Evolutionary conservation across 1,140 invertebrate genomes (phyloP).

Genomic region (Cydia pomonella): DNA sequence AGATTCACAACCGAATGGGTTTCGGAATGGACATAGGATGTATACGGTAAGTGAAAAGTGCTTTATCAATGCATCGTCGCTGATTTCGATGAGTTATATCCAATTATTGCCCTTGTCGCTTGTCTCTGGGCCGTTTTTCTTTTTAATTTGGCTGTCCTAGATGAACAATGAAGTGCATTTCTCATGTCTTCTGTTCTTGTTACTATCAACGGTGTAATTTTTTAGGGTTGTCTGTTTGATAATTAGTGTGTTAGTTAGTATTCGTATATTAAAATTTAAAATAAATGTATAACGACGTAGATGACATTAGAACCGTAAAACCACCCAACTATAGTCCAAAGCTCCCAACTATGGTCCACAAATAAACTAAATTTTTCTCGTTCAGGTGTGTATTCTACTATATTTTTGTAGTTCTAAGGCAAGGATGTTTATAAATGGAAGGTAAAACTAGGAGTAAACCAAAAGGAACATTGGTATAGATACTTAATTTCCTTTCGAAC

Average conservation of each 20-base stretch:
- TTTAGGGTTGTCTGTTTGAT: background rate
- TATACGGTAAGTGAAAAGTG: constrained; percentile 71
- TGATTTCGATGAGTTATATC: constrained; percentile 77
- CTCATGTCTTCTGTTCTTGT: constrained; percentile 4
- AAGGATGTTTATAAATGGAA: too few relatives aligned
- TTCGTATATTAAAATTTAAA: background rate
- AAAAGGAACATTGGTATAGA: too few relatives aligned
- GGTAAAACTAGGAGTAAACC: too few relatives aligned
- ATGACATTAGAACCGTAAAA: too few relatives aligned
- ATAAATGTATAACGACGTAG: too few relatives aligned
- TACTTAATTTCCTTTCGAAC: too few relatives aligned
- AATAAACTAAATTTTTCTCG: too few relatives aligned
- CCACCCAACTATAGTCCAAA: too few relatives aligned
- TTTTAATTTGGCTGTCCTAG: constrained; percentile 58
- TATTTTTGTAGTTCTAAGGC: too few relatives aligned
- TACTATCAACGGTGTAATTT: constrained; percentile 3
- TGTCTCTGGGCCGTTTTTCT: constrained; percentile 71
- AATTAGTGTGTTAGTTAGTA: background rate
- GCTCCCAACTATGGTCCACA: too few relatives aligned
- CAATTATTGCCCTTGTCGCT: constrained; percentile 75
- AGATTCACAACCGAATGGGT: background rate
- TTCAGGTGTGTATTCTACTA: too few relatives aligned
- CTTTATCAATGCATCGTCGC: constrained; percentile 79
- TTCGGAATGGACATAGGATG: constrained; percentile 35
- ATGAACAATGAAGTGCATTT: constrained; percentile 38